phyloP scores from a whole-genome alignment of 1,140 invertebrate species.

The Lepidurus couesii region DNA sequence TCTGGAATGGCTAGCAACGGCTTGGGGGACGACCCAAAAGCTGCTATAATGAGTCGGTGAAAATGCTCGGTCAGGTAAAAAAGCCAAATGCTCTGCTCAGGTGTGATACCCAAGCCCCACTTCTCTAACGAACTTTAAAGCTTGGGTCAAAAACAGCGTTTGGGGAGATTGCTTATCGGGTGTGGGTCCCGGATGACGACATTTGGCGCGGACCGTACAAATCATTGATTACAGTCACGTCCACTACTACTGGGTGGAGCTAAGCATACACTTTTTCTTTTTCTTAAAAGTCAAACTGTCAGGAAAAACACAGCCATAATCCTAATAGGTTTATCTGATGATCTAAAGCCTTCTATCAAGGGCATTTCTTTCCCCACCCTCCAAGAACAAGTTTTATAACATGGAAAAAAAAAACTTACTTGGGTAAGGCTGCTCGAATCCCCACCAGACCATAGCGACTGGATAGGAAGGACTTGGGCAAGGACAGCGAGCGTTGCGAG shows the following conservation, averaged over 20 bases:
- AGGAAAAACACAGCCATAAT: too few relatives aligned
- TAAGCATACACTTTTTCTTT: background rate
- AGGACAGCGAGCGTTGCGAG: slow-evolving; percentile 53
- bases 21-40: background rate
- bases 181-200: background rate
- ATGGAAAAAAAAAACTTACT: slow-evolving; percentile 39
- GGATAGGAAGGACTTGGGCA: slow-evolving; percentile 58
- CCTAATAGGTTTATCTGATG: background rate
- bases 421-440: slow-evolving; percentile 40
- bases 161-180: background rate
- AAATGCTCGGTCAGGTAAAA: slow-evolving; percentile 15
- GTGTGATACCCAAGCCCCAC: background rate
- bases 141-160: background rate
- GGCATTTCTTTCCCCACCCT: background rate
- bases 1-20: too few relatives aligned
- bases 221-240: slow-evolving; percentile 2
- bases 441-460: slow-evolving; percentile 43
- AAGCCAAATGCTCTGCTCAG: background rate
- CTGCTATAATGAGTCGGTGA: slow-evolving; percentile 1
- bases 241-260: background rate
- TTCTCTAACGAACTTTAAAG: too few relatives aligned
- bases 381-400: background rate
- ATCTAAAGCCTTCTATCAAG: background rate
- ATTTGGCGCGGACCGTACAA: background rate
- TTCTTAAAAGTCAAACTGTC: too few relatives aligned